These are phyloP conservation scores for Halcyon chelicuti DNA, from an alignment of 2,797 vertebrate genomes.

Conservation along the genomic window DNA sequence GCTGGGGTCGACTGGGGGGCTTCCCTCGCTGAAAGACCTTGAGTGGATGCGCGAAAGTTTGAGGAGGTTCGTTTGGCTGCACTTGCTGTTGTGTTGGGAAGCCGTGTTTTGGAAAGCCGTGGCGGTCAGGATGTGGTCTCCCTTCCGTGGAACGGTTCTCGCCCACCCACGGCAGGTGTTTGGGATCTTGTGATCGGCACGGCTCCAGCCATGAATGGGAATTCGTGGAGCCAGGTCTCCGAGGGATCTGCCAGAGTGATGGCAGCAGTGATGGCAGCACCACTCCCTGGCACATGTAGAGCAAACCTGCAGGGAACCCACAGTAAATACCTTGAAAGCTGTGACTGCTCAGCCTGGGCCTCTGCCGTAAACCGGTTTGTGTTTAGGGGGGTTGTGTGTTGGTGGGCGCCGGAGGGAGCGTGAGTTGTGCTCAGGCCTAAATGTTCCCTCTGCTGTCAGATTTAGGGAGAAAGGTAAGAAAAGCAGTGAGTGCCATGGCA, in stretches of 20 bases:
- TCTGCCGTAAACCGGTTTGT: not conserved
- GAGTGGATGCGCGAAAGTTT: constrained; percentile 8
- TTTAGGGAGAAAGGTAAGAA: not conserved
- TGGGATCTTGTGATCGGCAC: not conserved
- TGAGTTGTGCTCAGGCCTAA: not conserved
- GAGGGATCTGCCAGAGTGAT: not conserved
- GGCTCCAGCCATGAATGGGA: not conserved
- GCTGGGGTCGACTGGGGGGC: not conserved
- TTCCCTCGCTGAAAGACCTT: not conserved
- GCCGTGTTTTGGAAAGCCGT: not conserved
- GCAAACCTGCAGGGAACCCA: not conserved
- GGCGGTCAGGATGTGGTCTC: not conserved
- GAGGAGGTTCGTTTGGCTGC: not conserved
- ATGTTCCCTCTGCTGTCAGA: not conserved
- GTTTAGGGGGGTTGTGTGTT: not conserved
- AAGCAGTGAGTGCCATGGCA: not conserved
- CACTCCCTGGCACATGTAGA: not conserved
- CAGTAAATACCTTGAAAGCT: not conserved
- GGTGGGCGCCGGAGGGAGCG: not conserved
- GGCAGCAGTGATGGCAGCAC: not conserved
- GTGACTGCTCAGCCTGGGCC: not conserved
- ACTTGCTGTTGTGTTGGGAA: not conserved
- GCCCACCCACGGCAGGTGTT: constrained; percentile 5
- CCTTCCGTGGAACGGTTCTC: not conserved
- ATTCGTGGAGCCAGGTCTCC: not conserved